These are phyloP conservation scores for Sebastes hubbsi DNA, from an alignment of 2,797 vertebrate genomes.

Conservation along the genomic window DNA sequence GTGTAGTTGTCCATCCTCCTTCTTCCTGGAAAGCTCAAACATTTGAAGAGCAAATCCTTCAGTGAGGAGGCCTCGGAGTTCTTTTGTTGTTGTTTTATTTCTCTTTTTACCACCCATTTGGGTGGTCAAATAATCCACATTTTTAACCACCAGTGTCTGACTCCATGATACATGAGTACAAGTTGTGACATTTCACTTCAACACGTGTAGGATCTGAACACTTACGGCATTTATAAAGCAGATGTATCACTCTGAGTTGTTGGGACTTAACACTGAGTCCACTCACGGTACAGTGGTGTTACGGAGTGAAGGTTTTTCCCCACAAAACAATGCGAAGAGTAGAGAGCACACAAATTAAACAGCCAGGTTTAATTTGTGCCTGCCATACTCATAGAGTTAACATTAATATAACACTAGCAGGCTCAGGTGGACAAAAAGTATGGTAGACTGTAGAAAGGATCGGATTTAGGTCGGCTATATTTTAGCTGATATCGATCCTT, in stretches of 20 bases:
- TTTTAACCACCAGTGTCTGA: background rate
- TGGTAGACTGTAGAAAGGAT: background rate
- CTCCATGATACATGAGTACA: background rate
- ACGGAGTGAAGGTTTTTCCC: too few relatives aligned
- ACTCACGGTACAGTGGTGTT: too few relatives aligned
- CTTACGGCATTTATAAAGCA: too few relatives aligned
- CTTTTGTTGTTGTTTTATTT: background rate
- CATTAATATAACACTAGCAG: background rate
- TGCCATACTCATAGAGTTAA: too few relatives aligned
- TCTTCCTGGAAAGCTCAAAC: constrained; percentile 11
- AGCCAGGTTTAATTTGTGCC: too few relatives aligned
- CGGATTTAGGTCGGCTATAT: background rate
- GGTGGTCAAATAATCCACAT: background rate
- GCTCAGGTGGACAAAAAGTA: background rate
- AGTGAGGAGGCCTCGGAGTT: background rate
- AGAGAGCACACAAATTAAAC: too few relatives aligned
- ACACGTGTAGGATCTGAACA: background rate
- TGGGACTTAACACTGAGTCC: too few relatives aligned
- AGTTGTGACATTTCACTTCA: background rate
- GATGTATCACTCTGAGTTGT: too few relatives aligned
- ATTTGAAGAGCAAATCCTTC: constrained; percentile 31
- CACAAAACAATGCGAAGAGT: too few relatives aligned
- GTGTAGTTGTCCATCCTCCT: constrained; percentile 19
- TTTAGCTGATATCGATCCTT: background rate
- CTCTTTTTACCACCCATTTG: background rate